A percentile compares a stretch with the other conserved stretches of the same genome.
These are phyloP conservation scores for Mesochorus sp. DNA, from an alignment of 2,888 invertebrate species.

Conservation along the genomic window DNA sequence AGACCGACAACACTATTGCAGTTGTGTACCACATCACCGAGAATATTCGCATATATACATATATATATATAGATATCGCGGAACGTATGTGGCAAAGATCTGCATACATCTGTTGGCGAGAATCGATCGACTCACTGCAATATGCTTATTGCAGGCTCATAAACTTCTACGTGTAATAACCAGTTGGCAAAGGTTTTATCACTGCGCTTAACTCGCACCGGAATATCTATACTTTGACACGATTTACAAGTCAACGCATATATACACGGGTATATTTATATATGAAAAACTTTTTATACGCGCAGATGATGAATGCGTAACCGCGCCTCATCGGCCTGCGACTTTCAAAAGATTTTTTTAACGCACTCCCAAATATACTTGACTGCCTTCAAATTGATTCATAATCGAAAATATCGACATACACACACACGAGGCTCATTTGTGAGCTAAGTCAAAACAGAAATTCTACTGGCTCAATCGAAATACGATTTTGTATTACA, in stretches of 20 bases:
- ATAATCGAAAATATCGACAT: too few species aligned
- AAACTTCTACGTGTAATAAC: constrained; percentile 44
- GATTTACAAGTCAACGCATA: constrained; percentile 48
- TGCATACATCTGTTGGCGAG: constrained; percentile 36
- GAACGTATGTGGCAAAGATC: constrained; percentile 26
- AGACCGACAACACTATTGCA: constrained; percentile 31
- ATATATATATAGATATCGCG: too few species aligned
- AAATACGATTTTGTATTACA: too few species aligned
- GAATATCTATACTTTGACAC: constrained; percentile 36
- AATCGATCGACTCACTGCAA: constrained; percentile 34
- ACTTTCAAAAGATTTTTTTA: neutral
- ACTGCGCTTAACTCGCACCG: constrained; percentile 13
- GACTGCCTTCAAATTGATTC: too few species aligned
- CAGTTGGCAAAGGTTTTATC: constrained; percentile 53
- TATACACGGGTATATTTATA: neutral
- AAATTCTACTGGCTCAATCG: too few species aligned
- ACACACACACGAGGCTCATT: too few species aligned
- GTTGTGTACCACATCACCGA: constrained; percentile 16
- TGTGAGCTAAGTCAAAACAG: too few species aligned
- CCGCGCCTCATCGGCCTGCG: neutral
- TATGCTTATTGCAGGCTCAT: constrained; percentile 39
- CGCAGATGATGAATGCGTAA: neutral
- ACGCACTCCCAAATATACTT: too few species aligned
- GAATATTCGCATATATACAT: constrained; percentile 27
- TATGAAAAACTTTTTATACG: neutral